Conservation (phyloP, 2,888 invertebrate species). For the Drosophila anomelani region DNA sequence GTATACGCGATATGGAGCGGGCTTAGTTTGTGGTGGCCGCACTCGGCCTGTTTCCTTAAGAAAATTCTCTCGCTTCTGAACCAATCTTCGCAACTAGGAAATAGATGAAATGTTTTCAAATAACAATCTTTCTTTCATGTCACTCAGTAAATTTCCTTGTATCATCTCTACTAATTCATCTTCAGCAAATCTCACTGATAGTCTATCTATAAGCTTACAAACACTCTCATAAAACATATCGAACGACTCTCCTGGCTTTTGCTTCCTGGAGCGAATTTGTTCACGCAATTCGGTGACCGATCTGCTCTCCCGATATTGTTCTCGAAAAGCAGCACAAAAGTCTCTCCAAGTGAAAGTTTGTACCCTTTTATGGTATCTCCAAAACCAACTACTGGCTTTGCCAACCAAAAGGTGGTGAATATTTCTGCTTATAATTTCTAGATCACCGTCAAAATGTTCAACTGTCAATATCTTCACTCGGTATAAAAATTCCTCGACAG, state of each 20-base stretch:
- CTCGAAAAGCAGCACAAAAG: no score
- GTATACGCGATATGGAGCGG: constrained; percentile 3
- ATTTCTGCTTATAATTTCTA: no score
- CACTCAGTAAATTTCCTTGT: constrained; percentile 4
- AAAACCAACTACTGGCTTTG: no score
- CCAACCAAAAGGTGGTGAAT: no score
- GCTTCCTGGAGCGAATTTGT: neutral
- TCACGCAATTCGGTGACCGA: neutral
- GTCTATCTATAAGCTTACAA: constrained; percentile 1
- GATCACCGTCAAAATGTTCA: no score
- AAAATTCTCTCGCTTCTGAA: no score
- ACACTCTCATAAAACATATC: constrained; percentile 5
- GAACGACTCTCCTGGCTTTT: neutral
- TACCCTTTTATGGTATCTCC: no score
- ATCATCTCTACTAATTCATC: constrained; percentile 7
- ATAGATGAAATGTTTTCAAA: constrained; percentile 2
- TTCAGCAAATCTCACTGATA: constrained; percentile 10
- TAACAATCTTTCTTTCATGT: constrained; percentile 3
- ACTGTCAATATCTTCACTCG: no score
- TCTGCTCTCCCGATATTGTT: no score
- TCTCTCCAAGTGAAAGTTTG: no score
- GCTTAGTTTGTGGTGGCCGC: no score
- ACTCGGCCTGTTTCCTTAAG: neutral
- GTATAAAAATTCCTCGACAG: no score
- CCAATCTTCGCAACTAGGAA: neutral